Base-by-base conservation (phyloP, 2,797 vertebrate genomes). In the Poeciliopsis presidionis region DNA sequence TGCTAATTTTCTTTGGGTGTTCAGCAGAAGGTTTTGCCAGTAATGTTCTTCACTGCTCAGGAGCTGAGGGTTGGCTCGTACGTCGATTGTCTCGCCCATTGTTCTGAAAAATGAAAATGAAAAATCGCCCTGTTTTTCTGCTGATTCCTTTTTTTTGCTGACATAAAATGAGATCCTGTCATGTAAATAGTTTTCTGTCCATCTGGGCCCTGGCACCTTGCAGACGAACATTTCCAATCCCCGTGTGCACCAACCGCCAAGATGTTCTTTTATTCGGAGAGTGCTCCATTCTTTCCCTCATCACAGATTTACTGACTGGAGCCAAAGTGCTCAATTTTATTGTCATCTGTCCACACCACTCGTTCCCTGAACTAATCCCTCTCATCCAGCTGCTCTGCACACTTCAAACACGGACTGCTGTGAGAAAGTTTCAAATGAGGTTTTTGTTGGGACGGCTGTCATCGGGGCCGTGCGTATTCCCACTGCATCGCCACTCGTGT, bases 281-380 rank as follows among this genome's bases (percentile, higher is more conserved):
- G 41, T 45, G 67, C 41, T 43, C 12, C 2, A 12, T n/a, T 70
- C 41, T n/a, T 70, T 45, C 13, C 67, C 39, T 45, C 67, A 7
- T 41, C 41, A n/a, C 67, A 70, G 67, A 70, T 70, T 70, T 70
- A 43, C 67, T n/a, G 39, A 45, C 67, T 70, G 41, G 39, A 70
- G 67, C 67, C 67, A 45, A 70, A 70, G 39, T 70, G 41, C 41
- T 45, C 67, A 43, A 70, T 70, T 70, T 70, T 70, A 70, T 70
- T 70, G 67, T 70, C 67, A 70, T 70, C 67, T 45, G 67, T 70
- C 67, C 67, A 70, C 67, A 70, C 41, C 67, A 70, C 39, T 70
- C 41, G 5, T 43, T 70, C 67, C 41, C 39, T 69, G 39, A 69
- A 69, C 41, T 69, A 69, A 69, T 69, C 65, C 65, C 67, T 70